phyloP scores from a whole-genome alignment of 2,113 vertebrate genomes.

The Cervus canadensis region DNA sequence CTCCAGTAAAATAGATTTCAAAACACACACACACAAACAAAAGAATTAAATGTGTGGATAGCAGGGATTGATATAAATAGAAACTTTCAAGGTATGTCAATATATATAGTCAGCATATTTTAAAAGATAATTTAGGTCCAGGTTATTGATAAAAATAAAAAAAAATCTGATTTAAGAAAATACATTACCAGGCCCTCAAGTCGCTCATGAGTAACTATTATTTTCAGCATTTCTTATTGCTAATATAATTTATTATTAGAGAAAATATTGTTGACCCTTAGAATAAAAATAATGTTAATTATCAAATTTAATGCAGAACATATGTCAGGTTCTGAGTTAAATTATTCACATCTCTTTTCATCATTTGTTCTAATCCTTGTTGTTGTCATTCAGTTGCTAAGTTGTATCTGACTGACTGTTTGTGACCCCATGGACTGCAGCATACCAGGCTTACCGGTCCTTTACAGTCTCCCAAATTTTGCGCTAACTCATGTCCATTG shows the following conservation, averaged over 20 bases:
- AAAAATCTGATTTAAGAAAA: not conserved
- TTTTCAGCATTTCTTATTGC: not conserved
- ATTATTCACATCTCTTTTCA: not conserved
- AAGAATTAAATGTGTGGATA: not conserved
- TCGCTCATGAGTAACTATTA: not conserved
- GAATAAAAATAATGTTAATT: not conserved
- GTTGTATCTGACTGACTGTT: not conserved
- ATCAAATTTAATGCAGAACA: not conserved
- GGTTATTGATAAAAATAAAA: not conserved
- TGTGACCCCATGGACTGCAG: not conserved
- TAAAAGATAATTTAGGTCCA: not conserved
- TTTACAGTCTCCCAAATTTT: not conserved
- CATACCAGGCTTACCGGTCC: not conserved
- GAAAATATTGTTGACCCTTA: not conserved
- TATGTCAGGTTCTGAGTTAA: not conserved
- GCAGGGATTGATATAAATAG: not conserved
- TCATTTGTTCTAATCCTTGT: not conserved
- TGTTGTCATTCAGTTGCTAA: not conserved
- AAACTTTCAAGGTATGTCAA: not conserved
- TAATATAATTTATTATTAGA: not conserved
- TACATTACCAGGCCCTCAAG: not conserved
- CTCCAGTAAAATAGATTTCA: not conserved
- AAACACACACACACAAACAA: not conserved
- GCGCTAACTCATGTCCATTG: not conserved
- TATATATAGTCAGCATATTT: not conserved